Evolutionary conservation across 2,888 invertebrate genomes (phyloP).

Genomic region (Drosophila infuscata): DNA sequence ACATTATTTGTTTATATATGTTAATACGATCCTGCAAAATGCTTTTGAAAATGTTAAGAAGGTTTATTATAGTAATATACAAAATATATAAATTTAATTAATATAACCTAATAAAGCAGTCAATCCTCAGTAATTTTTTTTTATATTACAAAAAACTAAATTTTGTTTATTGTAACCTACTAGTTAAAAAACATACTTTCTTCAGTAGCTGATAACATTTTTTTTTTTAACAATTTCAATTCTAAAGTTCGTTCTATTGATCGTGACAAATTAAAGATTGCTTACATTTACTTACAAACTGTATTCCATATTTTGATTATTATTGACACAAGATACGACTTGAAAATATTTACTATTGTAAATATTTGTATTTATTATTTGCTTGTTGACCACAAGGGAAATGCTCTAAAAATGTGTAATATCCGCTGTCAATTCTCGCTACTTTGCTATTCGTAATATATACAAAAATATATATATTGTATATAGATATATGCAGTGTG

Average conservation of each 20-base stretch:
- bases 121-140: background rate
- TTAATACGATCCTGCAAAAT: background rate
- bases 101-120: background rate
- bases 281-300: slow-evolving; percentile 18
- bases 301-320: background rate
- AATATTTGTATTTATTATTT: slow-evolving; percentile 33
- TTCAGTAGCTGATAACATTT: slow-evolving; percentile 16
- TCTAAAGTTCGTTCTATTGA: slow-evolving; percentile 13
- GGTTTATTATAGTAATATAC: background rate
- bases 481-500: slow-evolving; percentile 17
- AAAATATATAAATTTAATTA: background rate
- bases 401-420: slow-evolving; percentile 48
- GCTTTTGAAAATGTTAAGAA: background rate
- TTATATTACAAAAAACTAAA: background rate
- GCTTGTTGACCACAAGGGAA: slow-evolving; percentile 42
- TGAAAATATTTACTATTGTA: slow-evolving; percentile 33
- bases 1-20: background rate
- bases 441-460: slow-evolving; percentile 38
- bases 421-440: slow-evolving; percentile 54
- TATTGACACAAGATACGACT: background rate
- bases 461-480: slow-evolving; percentile 10
- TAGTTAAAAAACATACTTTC: background rate
- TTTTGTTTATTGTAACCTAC: background rate
- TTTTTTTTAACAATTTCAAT: slow-evolving; percentile 31
- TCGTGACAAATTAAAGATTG: slow-evolving; percentile 46